These are phyloP conservation scores for Hemiscyllium ocellatum DNA, from an alignment of 2,113 vertebrate genomes.

Conservation along the genomic window DNA sequence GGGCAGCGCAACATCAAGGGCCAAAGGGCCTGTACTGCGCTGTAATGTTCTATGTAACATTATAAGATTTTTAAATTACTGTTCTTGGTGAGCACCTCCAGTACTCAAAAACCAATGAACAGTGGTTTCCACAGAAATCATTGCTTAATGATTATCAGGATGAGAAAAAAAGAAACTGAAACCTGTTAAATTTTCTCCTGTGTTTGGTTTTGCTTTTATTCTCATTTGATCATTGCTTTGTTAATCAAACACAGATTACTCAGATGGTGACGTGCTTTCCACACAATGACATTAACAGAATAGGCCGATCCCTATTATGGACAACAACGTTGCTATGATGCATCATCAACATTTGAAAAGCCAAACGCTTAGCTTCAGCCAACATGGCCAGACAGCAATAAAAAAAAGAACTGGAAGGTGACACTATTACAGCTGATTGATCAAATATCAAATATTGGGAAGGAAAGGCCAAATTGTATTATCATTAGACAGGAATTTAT, in stretches of 20 bases:
- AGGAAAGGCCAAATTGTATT: too few relatives aligned
- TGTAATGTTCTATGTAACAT: not conserved
- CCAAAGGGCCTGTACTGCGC: too few relatives aligned
- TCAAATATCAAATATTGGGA: not conserved
- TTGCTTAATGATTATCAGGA: not conserved
- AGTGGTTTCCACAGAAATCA: not conserved
- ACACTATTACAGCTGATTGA: not conserved
- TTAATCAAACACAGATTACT: not conserved
- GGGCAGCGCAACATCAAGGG: too few relatives aligned
- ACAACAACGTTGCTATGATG: not conserved
- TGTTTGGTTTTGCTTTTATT: not conserved
- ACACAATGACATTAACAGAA: not conserved
- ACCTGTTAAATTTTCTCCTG: not conserved
- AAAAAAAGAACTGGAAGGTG: not conserved
- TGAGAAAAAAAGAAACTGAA: not conserved
- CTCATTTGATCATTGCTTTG: not conserved
- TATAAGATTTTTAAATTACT: not conserved
- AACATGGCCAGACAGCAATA: not conserved
- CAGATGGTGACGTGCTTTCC: not conserved
- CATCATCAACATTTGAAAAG: not conserved
- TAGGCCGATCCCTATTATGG: not conserved
- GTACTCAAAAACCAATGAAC: not conserved
- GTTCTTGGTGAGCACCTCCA: not conserved
- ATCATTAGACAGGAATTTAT: too few relatives aligned
- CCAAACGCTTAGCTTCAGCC: not conserved